These are phyloP conservation scores for Hephaestus fuliginosus DNA, from an alignment of 2,797 vertebrate genomes.

Conservation along the genomic window DNA sequence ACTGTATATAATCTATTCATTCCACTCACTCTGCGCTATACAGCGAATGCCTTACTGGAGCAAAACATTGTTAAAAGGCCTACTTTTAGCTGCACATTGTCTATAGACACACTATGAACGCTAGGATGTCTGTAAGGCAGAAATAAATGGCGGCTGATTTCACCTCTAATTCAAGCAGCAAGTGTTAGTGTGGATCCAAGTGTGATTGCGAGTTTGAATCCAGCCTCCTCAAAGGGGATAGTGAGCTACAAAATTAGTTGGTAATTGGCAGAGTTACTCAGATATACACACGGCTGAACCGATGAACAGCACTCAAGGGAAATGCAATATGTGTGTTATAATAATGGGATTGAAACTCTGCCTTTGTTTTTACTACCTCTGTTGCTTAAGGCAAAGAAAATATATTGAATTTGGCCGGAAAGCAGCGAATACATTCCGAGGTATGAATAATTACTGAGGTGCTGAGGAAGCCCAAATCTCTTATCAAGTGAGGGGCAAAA, in stretches of 20 bases:
- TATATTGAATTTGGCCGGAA: constrained; percentile 41
- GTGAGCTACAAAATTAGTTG: constrained; percentile 33
- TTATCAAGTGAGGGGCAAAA: constrained; percentile 29
- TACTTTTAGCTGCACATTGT: not conserved
- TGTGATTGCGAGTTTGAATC: constrained; percentile 26
- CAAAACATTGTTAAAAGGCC: not conserved
- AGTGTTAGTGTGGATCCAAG: not conserved
- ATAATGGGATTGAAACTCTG: constrained; percentile 33
- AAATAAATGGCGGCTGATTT: not conserved
- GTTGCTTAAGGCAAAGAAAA: constrained; percentile 37
- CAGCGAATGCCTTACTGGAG: not conserved
- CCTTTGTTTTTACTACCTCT: constrained; percentile 38
- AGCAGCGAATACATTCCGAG: constrained; percentile 62
- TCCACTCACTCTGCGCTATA: not conserved
- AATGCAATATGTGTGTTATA: constrained; percentile 26
- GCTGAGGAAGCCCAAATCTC: constrained; percentile 43
- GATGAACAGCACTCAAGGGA: constrained; percentile 35
- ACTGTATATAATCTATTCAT: not conserved
- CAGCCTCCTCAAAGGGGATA: constrained; percentile 33
- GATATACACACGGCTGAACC: constrained; percentile 10
- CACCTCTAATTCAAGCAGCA: not conserved
- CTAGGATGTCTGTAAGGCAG: not conserved
- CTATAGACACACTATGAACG: not conserved
- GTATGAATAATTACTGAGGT: constrained; percentile 55
- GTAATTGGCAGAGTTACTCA: constrained; percentile 30